Evolutionary conservation across 2,797 vertebrate genomes (phyloP).

Genomic region (Calcarius lapponicus): DNA sequence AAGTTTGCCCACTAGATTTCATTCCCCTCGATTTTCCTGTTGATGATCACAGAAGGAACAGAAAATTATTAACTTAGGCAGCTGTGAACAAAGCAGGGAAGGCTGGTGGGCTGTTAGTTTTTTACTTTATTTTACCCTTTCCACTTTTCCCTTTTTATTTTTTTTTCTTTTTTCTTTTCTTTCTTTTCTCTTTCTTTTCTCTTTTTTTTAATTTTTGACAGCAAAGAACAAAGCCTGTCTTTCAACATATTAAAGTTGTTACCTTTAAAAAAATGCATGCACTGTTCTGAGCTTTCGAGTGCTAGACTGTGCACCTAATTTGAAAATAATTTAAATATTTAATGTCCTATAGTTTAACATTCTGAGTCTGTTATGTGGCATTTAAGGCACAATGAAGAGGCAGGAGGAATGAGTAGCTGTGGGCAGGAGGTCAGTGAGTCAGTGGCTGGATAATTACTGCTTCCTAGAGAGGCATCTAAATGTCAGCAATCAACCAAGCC

Average conservation of each 20-base stretch:
- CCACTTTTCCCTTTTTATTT: background rate
- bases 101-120: background rate
- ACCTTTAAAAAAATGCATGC: background rate
- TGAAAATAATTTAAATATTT: background rate
- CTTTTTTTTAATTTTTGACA: background rate
- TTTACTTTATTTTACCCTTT: background rate
- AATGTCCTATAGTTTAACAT: too few relatives aligned
- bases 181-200: accelerated
- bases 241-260: accelerated
- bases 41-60: background rate
- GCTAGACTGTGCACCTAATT: background rate
- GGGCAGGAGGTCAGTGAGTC: background rate
- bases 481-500: background rate
- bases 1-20: background rate
- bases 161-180: too few relatives aligned
- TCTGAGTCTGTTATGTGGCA: background rate
- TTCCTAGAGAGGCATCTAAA: background rate
- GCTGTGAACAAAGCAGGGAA: background rate
- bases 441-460: background rate
- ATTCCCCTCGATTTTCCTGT: background rate
- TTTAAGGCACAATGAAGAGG: background rate
- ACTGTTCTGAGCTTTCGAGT: background rate
- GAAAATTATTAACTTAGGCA: background rate
- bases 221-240: background rate
- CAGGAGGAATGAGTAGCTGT: background rate